phyloP scores from a whole-genome alignment of 2,797 vertebrate genomes.

The Myotis daubentonii region DNA sequence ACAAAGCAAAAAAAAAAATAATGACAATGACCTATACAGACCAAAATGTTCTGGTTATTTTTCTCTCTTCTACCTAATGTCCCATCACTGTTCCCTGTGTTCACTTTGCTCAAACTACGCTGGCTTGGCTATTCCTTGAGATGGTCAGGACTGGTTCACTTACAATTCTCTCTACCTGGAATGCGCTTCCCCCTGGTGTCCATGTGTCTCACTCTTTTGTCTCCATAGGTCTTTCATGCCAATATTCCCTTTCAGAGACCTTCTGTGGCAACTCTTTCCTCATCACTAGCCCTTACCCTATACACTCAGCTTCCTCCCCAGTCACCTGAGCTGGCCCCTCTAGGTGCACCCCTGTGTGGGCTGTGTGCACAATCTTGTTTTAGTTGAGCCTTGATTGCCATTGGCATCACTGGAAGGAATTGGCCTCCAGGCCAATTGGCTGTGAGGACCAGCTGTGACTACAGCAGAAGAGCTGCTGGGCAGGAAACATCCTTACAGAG shows the following conservation, averaged over 20 bases:
- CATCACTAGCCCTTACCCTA: background rate
- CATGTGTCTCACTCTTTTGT: background rate
- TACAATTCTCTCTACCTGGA: background rate
- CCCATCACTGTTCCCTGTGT: background rate
- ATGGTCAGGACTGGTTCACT: background rate
- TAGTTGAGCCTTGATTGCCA: no score
- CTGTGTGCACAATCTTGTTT: no score
- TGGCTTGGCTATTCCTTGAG: background rate
- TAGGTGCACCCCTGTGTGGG: no score
- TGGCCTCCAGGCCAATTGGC: no score
- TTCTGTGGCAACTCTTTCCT: background rate
- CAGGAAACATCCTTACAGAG: no score
- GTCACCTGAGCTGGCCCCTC: no score
- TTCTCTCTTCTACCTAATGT: background rate
- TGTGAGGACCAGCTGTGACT: no score
- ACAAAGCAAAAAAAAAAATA: background rate
- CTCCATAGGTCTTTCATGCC: background rate
- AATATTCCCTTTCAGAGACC: background rate
- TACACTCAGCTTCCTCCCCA: background rate
- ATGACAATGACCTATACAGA: background rate
- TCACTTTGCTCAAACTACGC: background rate
- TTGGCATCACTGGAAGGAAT: no score
- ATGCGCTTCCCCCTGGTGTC: background rate
- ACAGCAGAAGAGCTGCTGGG: no score
- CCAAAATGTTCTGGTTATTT: background rate